These are phyloP conservation scores for Narcine bancroftii DNA, from an alignment of 2,113 vertebrate genomes.

Conservation along the genomic window DNA sequence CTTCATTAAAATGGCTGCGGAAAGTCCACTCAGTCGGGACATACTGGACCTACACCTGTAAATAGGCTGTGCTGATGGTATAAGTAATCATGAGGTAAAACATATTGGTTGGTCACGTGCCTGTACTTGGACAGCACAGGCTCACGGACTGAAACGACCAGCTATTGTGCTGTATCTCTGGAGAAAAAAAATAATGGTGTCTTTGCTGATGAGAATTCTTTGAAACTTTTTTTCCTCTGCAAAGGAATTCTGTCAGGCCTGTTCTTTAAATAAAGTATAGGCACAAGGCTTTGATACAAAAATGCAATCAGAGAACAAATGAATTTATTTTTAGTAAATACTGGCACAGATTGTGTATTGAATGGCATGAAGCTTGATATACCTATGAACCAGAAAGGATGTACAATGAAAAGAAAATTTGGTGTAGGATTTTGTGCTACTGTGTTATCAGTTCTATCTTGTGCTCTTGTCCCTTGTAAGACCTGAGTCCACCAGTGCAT, in stretches of 20 bases:
- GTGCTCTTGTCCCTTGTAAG: not conserved
- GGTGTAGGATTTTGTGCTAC: not conserved
- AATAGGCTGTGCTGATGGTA: not conserved
- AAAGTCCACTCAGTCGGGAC: not conserved
- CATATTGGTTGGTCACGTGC: too few species aligned
- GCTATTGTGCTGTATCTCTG: too few species aligned
- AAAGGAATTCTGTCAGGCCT: not conserved
- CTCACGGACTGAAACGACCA: too few species aligned
- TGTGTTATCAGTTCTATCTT: not conserved
- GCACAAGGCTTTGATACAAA: not conserved
- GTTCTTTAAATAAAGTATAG: slow-evolving; percentile 1
- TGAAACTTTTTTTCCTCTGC: not conserved
- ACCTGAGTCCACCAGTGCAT: not conserved
- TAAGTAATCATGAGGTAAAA: not conserved
- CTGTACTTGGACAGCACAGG: too few species aligned
- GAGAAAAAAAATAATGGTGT: not conserved
- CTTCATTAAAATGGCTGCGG: not conserved
- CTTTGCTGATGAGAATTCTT: not conserved
- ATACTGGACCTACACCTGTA: not conserved
- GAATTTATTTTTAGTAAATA: not conserved
- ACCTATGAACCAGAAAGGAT: not conserved
- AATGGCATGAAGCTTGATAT: not conserved
- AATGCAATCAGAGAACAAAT: not conserved
- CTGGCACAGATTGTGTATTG: not conserved
- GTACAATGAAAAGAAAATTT: not conserved